Evolutionary conservation across 2,888 invertebrate genomes (phyloP).

Genomic region (Galerucella nymphaeae): DNA sequence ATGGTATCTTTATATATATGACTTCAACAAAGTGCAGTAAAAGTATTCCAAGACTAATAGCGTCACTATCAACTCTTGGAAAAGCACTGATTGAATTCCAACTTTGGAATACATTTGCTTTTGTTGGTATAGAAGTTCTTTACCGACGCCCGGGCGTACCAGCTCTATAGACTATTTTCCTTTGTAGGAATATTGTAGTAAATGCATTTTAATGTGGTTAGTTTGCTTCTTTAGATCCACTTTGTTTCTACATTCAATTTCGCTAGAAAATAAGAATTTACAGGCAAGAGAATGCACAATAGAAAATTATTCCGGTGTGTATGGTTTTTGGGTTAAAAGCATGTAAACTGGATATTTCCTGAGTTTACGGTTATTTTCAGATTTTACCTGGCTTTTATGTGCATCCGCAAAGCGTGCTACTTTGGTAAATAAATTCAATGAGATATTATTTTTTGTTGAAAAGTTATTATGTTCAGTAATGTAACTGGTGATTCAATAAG

Average conservation of each 20-base stretch:
- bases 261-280: constrained; percentile 15
- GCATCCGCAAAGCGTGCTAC: not conserved
- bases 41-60: constrained; percentile 42
- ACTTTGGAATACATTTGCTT: constrained; percentile 40
- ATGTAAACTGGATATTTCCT: not conserved
- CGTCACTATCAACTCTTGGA: constrained; percentile 48
- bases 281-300: constrained; percentile 7
- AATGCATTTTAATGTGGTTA: constrained; percentile 36
- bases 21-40: constrained; percentile 17
- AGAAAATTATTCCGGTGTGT: not conserved
- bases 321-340: constrained; percentile 3
- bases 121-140: constrained; percentile 34
- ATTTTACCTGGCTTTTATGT: not conserved
- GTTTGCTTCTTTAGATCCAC: constrained; percentile 28
- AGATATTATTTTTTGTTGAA: not conserved
- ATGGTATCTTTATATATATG: constrained; percentile 21
- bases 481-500: too few species aligned
- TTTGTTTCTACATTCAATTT: constrained; percentile 25
- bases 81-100: constrained; percentile 51
- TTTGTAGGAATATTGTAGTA: constrained; percentile 25
- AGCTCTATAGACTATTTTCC: constrained; percentile 2
- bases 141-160: constrained; percentile 16
- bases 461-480: not conserved
- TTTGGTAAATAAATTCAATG: not conserved
- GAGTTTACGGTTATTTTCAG: constrained; percentile 1